Evolutionary conservation across 64 coral and sea anemone genomes (phyloP).

Genomic region (Montipora foliosa): DNA sequence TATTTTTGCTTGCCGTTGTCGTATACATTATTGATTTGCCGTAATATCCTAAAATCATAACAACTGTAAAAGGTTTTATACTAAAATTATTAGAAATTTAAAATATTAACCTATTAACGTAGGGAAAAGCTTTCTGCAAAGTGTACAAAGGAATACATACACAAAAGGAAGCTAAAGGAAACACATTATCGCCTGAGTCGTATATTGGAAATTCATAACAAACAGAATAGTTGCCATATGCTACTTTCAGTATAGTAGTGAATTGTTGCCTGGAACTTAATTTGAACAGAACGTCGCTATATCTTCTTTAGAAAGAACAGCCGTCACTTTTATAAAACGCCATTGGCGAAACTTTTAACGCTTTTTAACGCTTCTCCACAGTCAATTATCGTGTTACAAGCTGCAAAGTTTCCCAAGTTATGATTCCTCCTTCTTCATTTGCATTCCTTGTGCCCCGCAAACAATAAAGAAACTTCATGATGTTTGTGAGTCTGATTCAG

Average conservation of each 20-base stretch:
- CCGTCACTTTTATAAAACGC: too few species aligned
- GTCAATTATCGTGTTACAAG: too few species aligned
- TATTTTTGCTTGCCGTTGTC: background rate
- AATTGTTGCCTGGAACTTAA: background rate
- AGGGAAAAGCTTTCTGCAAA: background rate
- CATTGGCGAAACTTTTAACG: too few species aligned
- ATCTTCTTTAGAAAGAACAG: too few species aligned
- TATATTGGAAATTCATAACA: background rate
- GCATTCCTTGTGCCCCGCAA: too few species aligned
- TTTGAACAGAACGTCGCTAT: background rate
- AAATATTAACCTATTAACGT: background rate
- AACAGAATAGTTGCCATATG: background rate
- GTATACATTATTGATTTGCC: background rate
- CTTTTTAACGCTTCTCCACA: too few species aligned
- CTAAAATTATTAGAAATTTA: background rate
- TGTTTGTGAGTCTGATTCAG: too few species aligned
- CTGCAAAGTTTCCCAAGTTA: too few species aligned
- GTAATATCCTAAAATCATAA: background rate
- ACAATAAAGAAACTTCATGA: too few species aligned
- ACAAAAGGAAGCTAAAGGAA: background rate
- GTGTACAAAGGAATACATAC: background rate
- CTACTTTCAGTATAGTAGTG: background rate
- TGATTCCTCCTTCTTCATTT: too few species aligned
- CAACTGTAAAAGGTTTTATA: background rate
- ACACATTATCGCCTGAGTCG: background rate